Evolutionary conservation across 1,140 invertebrate genomes (phyloP).

Genomic region (Caenorhabditis tropicalis): DNA sequence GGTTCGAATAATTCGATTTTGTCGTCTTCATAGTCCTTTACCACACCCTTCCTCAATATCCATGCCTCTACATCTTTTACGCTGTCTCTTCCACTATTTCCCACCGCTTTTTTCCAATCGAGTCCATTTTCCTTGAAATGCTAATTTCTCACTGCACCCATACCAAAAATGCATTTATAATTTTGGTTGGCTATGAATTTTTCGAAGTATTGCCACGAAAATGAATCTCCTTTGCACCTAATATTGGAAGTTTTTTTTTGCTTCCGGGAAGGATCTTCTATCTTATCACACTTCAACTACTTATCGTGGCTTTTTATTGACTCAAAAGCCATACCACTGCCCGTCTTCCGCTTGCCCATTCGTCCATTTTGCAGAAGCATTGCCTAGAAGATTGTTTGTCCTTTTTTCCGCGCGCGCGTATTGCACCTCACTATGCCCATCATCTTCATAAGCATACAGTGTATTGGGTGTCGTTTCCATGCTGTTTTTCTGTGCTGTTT

Average conservation of each 20-base stretch:
- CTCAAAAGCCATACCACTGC: constrained; percentile 5
- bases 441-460: constrained; percentile 27
- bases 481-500: constrained; percentile 19
- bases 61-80: not conserved
- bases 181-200: too few relatives aligned
- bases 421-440: constrained; percentile 38
- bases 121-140: not conserved
- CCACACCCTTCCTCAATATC: not conserved
- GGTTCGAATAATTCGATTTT: constrained; percentile 36
- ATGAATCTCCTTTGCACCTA: too few relatives aligned
- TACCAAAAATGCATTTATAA: too few relatives aligned
- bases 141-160: not conserved
- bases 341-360: not conserved
- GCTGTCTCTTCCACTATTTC: not conserved
- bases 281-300: not conserved
- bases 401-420: not conserved
- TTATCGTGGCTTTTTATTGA: not conserved
- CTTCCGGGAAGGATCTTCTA: too few relatives aligned
- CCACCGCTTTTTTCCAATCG: not conserved
- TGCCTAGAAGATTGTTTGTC: constrained; percentile 31
- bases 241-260: too few relatives aligned
- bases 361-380: constrained; percentile 15
- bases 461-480: not conserved
- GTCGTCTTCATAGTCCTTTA: not conserved
- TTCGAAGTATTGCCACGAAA: not conserved